Base-by-base conservation (phyloP, 35 echinoderm and acorn worm genomes). In the Heliocidaris tuberculata region DNA sequence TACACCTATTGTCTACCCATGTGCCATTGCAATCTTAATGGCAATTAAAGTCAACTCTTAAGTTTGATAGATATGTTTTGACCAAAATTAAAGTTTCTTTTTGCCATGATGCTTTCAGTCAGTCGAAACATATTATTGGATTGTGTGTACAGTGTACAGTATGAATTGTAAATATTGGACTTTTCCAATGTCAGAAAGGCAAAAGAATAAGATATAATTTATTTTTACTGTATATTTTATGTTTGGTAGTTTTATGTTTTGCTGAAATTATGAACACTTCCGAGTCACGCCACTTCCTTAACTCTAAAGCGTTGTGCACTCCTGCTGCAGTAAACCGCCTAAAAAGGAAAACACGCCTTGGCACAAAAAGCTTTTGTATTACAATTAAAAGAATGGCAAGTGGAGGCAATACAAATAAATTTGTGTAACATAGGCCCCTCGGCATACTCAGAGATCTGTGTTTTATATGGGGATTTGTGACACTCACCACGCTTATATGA, bases 201-300 rank as follows among this genome's bases (percentile, higher is more conserved):
- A n/a, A 42, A 78, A 89, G 87, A 48, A 32, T 47, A 32, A 89
- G 87, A 89, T 89, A 89, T 93, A 93, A 93, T 93, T 93, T 93
- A 93, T 93, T 93, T 93, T 93, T 93, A 93, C 91, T 59, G 50
- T 93, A 59, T 59, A 59, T 93, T 93, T 93, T 89, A 78, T 78
- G 65, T 78, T n/a, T 78, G 27, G 65, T 78, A 78, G 65, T 19
- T 78, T 70, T n/a, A 78, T n/a, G 65, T 78, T 78, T 78, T 78
- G 65, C 65, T 78, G 65, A 78, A 78, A 78, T 78, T 78, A 19
- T 78, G 65, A 78, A 78, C 65, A 78, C 65, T 78, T 78, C 65
- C 65, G 65, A 78, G 19, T 78, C 27, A 24, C 21, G 21, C 65
- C 19, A 78, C 65, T 78, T 78, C 65, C 65, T 78, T 27, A 78